Percentiles rank a stretch among this genome's conserved stretches.
Evolutionary conservation across 2,113 vertebrate genomes (phyloP).

Genomic region (Acanthisitta chloris): DNA sequence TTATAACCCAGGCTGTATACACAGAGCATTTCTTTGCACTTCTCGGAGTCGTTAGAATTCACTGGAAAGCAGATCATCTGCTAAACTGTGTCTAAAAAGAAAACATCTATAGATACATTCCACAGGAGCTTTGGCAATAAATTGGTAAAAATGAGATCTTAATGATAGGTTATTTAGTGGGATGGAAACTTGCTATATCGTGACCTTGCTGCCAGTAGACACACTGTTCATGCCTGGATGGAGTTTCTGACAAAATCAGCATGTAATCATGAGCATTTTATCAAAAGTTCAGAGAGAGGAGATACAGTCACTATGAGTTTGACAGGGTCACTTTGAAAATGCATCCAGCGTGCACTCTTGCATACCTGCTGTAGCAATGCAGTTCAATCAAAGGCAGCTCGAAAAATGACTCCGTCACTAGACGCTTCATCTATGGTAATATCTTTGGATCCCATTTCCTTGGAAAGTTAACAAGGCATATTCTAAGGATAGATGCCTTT

Average conservation of each 20-base stretch:
- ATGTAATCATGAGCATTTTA: conserved; percentile 60
- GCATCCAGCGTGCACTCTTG: conserved; percentile 27
- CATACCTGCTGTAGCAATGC: neutral
- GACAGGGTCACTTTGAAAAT: conserved; percentile 61
- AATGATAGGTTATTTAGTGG: neutral
- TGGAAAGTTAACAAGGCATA: conserved; percentile 47
- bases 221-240: conserved; percentile 59
- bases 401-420: neutral
- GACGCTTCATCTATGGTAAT: conserved; percentile 4
- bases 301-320: conserved; percentile 7
- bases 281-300: conserved; percentile 57
- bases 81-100: neutral
- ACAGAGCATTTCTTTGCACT: neutral
- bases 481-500: conserved; percentile 37
- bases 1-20: neutral
- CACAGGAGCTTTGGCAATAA: conserved; percentile 20
- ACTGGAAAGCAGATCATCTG: neutral
- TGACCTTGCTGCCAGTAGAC: conserved; percentile 51
- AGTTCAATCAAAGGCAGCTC: conserved; percentile 13
- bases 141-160: conserved; percentile 22
- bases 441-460: conserved; percentile 14
- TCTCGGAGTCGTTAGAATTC: neutral
- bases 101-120: neutral
- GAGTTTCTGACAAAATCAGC: conserved; percentile 64
- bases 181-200: neutral